phyloP scores from a whole-genome alignment of 2,113 vertebrate species.

The Poicephalus meyeri region DNA sequence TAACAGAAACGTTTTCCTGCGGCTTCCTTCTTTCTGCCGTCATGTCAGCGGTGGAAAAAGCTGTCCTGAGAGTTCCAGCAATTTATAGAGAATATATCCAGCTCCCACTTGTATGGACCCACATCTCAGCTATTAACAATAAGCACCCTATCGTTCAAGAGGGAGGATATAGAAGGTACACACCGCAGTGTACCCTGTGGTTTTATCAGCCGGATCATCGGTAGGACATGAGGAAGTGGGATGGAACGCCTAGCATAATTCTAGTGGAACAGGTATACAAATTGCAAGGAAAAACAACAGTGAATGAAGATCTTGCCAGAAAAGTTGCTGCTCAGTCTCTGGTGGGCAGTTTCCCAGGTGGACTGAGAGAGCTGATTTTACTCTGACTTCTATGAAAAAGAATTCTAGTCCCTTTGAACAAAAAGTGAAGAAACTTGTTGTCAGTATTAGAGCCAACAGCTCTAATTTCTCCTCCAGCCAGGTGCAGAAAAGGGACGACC shows the following conservation, averaged over 20 bases:
- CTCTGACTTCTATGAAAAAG: not conserved
- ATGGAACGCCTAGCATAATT: not conserved
- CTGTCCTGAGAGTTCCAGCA: not conserved
- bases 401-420: not conserved
- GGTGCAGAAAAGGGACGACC: not conserved
- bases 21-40: not conserved
- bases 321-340: not conserved
- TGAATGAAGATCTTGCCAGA: not conserved
- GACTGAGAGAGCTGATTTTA: not conserved
- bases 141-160: not conserved
- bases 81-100: not conserved
- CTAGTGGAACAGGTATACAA: not conserved
- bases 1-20: not conserved
- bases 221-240: not conserved
- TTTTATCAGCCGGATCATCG: not conserved
- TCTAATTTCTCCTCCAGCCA: not conserved
- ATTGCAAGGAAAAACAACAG: not conserved
- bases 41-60: not conserved
- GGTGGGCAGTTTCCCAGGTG: not conserved
- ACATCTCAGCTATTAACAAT: not conserved
- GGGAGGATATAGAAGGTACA: not conserved
- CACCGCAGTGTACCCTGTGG: accelerated
- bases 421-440: not conserved
- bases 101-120: not conserved
- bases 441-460: too few species aligned